These are phyloP conservation scores for Heliconius hermathena DNA, from an alignment of 1,140 invertebrate species.

Conservation along the genomic window DNA sequence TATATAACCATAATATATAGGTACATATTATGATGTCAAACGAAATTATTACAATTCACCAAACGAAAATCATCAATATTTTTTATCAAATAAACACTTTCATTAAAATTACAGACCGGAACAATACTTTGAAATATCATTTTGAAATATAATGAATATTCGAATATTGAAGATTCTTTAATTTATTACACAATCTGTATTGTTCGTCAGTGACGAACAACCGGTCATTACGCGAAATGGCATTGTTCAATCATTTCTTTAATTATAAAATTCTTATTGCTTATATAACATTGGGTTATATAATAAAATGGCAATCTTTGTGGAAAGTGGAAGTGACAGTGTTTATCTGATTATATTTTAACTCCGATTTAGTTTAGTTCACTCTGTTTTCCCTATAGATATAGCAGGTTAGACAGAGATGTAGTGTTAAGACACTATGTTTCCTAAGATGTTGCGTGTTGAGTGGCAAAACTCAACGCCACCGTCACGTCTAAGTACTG, in stretches of 20 bases:
- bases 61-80: slow-evolving; percentile 21
- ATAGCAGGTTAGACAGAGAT: too few relatives aligned
- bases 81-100: slow-evolving; percentile 42
- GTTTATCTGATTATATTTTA: background rate
- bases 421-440: too few relatives aligned
- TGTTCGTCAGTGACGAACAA: slow-evolving; percentile 24
- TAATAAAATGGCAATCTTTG: background rate
- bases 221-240: slow-evolving; percentile 16
- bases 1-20: too few relatives aligned
- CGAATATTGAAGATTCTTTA: slow-evolving; percentile 34
- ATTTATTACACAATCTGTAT: slow-evolving; percentile 17
- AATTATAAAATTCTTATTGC: slow-evolving; percentile 12
- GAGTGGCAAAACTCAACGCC: too few relatives aligned
- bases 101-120: slow-evolving; percentile 34
- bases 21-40: background rate
- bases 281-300: background rate
- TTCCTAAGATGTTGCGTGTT: too few relatives aligned
- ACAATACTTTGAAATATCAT: slow-evolving; percentile 24
- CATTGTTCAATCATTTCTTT: slow-evolving; percentile 7
- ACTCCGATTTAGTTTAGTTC: background rate
- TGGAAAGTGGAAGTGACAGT: background rate
- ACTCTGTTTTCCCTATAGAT: too few relatives aligned
- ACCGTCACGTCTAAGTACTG: too few relatives aligned
- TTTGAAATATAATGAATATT: slow-evolving; percentile 36
- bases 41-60: background rate